A percentile compares a stretch with the other conserved stretches of the same genome.
These are phyloP conservation scores for Ectemnius lituratus DNA, from an alignment of 2,888 invertebrate species.

Conservation along the genomic window DNA sequence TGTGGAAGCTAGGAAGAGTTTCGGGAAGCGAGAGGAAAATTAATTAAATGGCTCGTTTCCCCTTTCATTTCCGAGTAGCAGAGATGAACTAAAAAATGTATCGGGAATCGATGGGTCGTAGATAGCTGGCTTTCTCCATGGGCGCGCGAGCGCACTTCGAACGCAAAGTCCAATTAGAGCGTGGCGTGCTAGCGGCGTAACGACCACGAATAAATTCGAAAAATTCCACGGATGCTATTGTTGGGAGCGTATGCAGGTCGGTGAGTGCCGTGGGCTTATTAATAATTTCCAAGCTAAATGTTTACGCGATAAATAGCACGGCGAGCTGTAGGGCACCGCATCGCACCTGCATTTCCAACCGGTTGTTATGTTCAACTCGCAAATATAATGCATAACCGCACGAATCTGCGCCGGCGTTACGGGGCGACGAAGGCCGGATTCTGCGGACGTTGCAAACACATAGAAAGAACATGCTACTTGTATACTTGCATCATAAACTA, in stretches of 20 bases:
- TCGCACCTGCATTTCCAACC: constrained; percentile 26
- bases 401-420: not conserved
- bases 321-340: not conserved
- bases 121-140: constrained; percentile 11
- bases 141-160: not conserved
- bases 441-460: not conserved
- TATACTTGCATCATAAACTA: too few relatives aligned
- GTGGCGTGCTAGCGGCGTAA: constrained; percentile 11
- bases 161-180: constrained; percentile 18
- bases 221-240: constrained; percentile 10
- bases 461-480: not conserved
- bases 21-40: not conserved
- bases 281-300: constrained; percentile 53
- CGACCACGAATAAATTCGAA: constrained; percentile 11
- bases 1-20: too few relatives aligned
- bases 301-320: constrained; percentile 48
- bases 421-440: constrained; percentile 15
- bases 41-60: constrained; percentile 25
- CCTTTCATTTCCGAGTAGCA: not conserved
- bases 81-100: constrained; percentile 7
- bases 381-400: constrained; percentile 15
- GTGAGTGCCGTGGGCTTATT: constrained; percentile 28
- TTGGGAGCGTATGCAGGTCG: constrained; percentile 5
- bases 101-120: constrained; percentile 18
- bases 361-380: constrained; percentile 5